Evolutionary conservation across 2,888 invertebrate species (phyloP), one percentile per base, ranked within the genome.

Genomic region (Tetramorium bicarinatum): DNA sequence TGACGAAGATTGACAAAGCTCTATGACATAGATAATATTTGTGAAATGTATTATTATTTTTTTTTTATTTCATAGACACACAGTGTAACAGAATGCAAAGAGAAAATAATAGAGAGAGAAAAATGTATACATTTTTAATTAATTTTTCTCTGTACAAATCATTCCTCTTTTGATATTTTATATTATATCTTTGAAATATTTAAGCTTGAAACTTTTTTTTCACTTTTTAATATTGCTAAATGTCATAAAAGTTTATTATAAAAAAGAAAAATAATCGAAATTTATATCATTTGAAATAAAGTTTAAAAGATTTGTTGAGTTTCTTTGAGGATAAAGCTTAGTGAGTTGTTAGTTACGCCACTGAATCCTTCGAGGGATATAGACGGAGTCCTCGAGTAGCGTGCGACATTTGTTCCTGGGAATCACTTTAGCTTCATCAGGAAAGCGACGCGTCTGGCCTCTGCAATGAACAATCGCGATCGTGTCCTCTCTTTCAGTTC

Each of bases 381-480:
- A 49, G 18, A 41, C 21, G 38, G n/a, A 29, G 18, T 66, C 25
- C 64, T 54, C 52, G 52, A 54, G 76, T 54, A 64, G 49, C 75
- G 21, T n/a, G 29, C 47, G 49, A 66, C 76, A 76, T 76, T 66
- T 76, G 66, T 76, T 76, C 76, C 64, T 41, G 52, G 41, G 66
- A 76, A 76, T 76, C 66, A 76, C 64, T 76, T 76, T 76, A 76
- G 66, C 54, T 76, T 76, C 76, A 76, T 76, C 76, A 54, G 18
- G 25, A 41, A 76, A 66, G 76, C 52, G 64, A 76, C 64, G 66
- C 76, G 76, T 76, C 29, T 76, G n/a, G 54, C 76, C 8, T 76
- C n/a, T 25, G 41, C 38, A 52, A 66, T 66, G 64, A 76, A 76
- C 76, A 76, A 66, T 66, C 25, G 62, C 38, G 52, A 38, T 75